Conservation (phyloP, 2,113 vertebrate genomes). For the Symphodus melops region DNA sequence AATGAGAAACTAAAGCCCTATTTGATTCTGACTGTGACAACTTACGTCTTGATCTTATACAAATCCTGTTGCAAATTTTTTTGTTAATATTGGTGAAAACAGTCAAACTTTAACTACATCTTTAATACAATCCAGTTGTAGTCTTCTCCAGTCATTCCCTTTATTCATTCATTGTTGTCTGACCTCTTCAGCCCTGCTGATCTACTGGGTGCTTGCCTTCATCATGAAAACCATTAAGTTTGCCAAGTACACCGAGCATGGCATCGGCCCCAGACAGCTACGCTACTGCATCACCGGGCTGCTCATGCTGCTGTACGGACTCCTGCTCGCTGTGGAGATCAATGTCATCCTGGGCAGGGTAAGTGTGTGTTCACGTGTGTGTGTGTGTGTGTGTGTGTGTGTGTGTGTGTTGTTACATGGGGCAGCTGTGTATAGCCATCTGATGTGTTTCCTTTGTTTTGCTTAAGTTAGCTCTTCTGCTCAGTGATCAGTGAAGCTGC, state of each 20-base stretch:
- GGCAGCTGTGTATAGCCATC: neutral
- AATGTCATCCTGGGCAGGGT: slow-evolving; percentile 97
- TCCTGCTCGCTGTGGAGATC: slow-evolving; percentile 93
- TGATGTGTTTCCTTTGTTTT: slow-evolving; percentile 5
- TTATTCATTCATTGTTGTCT: slow-evolving; percentile 4
- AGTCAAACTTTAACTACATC: neutral
- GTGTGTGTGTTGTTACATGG: neutral
- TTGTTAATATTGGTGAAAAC: no score
- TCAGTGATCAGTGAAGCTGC: neutral
- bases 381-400: neutral
- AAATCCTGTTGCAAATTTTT: no score
- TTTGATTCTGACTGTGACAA: neutral
- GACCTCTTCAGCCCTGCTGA: slow-evolving; percentile 86
- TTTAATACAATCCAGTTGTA: neutral
- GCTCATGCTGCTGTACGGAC: slow-evolving; percentile 91
- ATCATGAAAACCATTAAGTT: slow-evolving; percentile 98
- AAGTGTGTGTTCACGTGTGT: slow-evolving; percentile 86
- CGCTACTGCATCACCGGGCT: slow-evolving; percentile 97
- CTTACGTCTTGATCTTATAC: neutral
- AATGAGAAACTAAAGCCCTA: no score
- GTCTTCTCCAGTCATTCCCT: neutral
- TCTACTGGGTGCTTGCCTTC: slow-evolving; percentile 97
- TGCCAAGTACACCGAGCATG: slow-evolving; percentile 95
- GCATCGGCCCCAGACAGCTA: slow-evolving; percentile 91
- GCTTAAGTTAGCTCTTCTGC: neutral